These are phyloP conservation scores for Saturnia pavonia DNA, from an alignment of 2,888 invertebrate species.

Conservation along the genomic window DNA sequence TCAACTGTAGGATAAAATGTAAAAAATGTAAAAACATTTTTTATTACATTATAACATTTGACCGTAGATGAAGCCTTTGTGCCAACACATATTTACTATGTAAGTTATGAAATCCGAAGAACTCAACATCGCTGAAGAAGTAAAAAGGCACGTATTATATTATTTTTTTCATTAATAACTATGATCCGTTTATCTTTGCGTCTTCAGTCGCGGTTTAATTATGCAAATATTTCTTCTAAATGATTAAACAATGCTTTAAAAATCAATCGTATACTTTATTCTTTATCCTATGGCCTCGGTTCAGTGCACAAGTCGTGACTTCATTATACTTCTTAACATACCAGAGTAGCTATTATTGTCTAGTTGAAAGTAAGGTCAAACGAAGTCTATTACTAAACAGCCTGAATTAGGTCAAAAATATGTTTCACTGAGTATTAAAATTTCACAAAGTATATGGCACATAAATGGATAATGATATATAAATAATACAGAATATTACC, in stretches of 20 bases:
- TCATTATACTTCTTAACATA: slow-evolving; percentile 55
- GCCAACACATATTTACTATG: no score
- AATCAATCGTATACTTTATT: slow-evolving; percentile 7
- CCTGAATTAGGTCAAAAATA: slow-evolving; percentile 11
- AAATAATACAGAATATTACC: no score
- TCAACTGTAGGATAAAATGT: no score
- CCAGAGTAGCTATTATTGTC: slow-evolving; percentile 19
- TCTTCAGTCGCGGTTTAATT: not conserved
- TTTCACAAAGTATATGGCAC: not conserved
- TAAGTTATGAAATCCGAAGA: no score
- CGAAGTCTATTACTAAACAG: slow-evolving; percentile 23
- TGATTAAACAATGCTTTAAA: not conserved
- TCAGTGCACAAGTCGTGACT: slow-evolving; percentile 56
- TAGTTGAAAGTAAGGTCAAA: slow-evolving; percentile 47
- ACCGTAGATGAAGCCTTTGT: no score
- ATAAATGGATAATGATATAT: no score
- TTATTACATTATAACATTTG: no score
- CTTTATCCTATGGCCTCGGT: slow-evolving; percentile 50
- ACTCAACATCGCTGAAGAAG: no score
- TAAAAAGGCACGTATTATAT: no score
- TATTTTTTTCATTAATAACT: not conserved
- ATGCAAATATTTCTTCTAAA: not conserved
- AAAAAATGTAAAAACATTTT: no score
- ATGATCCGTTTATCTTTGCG: not conserved
- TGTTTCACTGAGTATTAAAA: slow-evolving; percentile 9